Conservation (phyloP, 2,113 vertebrate genomes). For the Etia nguti region DNA sequence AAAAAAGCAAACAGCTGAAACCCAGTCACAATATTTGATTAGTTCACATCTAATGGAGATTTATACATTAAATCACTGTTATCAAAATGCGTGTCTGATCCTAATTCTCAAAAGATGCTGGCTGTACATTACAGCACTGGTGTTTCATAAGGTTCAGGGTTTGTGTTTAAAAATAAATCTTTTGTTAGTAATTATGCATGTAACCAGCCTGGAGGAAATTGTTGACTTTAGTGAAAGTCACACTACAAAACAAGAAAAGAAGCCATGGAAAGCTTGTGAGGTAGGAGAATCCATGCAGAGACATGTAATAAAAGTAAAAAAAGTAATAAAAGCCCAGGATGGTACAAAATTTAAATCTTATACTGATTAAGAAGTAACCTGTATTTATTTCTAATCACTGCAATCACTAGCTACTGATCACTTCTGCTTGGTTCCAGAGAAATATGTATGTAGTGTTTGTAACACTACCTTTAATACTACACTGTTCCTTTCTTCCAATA, state of each 20-base stretch:
- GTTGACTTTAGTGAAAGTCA: background rate
- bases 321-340: background rate
- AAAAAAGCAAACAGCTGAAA: background rate
- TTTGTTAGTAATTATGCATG: background rate
- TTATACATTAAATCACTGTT: background rate
- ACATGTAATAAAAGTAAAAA: background rate
- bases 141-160: background rate
- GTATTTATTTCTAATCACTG: background rate
- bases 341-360: background rate
- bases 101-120: background rate
- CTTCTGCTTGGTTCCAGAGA: background rate
- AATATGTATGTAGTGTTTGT: background rate
- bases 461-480: background rate
- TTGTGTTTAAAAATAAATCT: background rate
- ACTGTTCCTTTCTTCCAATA: background rate
- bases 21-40: background rate
- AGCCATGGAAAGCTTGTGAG: background rate
- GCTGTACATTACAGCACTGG: background rate
- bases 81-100: background rate
- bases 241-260: background rate
- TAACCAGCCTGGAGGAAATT: background rate
- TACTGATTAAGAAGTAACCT: background rate
- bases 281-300: background rate
- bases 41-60: background rate
- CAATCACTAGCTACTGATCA: background rate